Conservation (phyloP, 1,140 invertebrate species). For the Subanguina moxae region DNA sequence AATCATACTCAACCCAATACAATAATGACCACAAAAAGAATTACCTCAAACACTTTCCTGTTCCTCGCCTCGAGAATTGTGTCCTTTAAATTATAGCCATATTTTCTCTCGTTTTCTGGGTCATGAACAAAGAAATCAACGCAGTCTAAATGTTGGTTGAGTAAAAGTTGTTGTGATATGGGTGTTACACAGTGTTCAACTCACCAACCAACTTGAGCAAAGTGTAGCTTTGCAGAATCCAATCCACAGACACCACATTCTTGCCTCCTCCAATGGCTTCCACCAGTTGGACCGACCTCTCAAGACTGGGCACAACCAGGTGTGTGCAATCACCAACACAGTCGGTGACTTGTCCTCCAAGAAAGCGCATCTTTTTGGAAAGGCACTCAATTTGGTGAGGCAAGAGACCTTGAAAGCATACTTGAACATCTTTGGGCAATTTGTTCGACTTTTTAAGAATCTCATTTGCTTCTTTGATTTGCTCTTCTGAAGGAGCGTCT, state of each 20-base stretch:
- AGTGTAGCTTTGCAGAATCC: slow-evolving; percentile 30
- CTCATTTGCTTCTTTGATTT: slow-evolving; percentile 18
- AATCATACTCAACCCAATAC: no score
- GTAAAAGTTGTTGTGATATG: no score
- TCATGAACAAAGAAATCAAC: slow-evolving; percentile 36
- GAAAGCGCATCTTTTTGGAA: slow-evolving; percentile 31
- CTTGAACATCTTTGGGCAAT: slow-evolving; percentile 12
- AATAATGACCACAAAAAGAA: not conserved
- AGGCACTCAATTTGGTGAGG: slow-evolving; percentile 21
- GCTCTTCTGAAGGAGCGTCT: slow-evolving; percentile 27
- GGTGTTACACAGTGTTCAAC: slow-evolving; percentile 12
- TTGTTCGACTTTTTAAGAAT: slow-evolving; percentile 4
- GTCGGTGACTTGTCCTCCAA: slow-evolving; percentile 20
- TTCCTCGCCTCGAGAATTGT: slow-evolving; percentile 22
- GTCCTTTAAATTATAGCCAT: slow-evolving; percentile 25
- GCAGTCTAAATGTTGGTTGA: slow-evolving; percentile 19
- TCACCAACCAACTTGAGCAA: slow-evolving; percentile 29
- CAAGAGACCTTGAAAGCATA: slow-evolving; percentile 27
- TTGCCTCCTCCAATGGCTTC: slow-evolving; percentile 36
- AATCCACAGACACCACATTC: slow-evolving; percentile 27
- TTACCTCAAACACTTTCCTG: slow-evolving; percentile 23
- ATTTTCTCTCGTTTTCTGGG: slow-evolving; percentile 33
- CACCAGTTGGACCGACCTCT: slow-evolving; percentile 23
- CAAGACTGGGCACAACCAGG: slow-evolving; percentile 27
- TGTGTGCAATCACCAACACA: slow-evolving; percentile 31